These are phyloP conservation scores for Hetaerina titia DNA, from an alignment of 2,888 invertebrate species.

Conservation along the genomic window DNA sequence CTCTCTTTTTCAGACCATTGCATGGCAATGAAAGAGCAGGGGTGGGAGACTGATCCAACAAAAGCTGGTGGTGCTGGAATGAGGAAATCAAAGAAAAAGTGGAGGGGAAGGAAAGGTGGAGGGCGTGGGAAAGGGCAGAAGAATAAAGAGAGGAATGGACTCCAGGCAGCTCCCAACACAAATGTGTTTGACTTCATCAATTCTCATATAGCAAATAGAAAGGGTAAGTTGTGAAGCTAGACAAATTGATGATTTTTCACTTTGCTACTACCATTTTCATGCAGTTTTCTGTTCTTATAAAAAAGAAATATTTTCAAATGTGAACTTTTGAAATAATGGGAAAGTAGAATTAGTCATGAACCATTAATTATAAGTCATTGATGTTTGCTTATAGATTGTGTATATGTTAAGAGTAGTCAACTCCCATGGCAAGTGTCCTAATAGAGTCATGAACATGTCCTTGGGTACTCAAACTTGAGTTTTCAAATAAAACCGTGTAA, in stretches of 20 bases:
- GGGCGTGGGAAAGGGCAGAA: background rate
- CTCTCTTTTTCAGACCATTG: conserved; percentile 83
- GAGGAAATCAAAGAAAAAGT: conserved; percentile 74
- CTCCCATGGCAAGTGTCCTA: too few species aligned
- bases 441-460: too few species aligned
- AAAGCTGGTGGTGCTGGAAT: conserved; percentile 78
- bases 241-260: background rate
- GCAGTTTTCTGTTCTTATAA: background rate
- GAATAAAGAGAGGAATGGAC: background rate
- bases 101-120: conserved; percentile 17
- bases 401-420: too few species aligned
- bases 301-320: background rate
- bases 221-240: conserved; percentile 9
- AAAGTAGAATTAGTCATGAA: too few species aligned
- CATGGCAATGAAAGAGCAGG: conserved; percentile 87
- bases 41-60: conserved; percentile 84
- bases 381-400: too few species aligned
- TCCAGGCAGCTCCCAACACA: conserved; percentile 47
- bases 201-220: conserved; percentile 67
- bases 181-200: conserved; percentile 90
- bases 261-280: background rate
- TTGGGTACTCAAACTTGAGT: too few species aligned
- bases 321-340: too few species aligned
- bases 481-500: too few species aligned
- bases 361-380: too few species aligned